Conservation (phyloP, 2,888 invertebrate genomes). For the Hesperia comma region DNA sequence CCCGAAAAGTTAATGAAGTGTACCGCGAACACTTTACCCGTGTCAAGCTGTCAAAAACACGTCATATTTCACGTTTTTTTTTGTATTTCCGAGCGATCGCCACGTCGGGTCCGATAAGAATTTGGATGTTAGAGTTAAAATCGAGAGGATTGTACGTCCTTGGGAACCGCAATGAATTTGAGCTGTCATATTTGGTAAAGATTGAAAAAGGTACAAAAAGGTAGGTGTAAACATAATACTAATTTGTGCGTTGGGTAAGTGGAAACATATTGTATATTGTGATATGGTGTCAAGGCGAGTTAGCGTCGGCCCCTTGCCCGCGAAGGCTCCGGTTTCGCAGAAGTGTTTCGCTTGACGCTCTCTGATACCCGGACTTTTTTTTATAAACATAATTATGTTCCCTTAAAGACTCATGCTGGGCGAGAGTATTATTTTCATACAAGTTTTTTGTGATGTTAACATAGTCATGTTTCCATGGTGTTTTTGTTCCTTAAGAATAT, state of each 20-base stretch:
- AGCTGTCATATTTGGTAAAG: constrained; percentile 63
- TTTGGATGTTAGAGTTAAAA: constrained; percentile 50
- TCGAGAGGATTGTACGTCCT: constrained; percentile 20
- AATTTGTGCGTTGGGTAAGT: constrained; percentile 75
- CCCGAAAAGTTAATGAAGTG: constrained; percentile 75
- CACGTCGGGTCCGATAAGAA: constrained; percentile 65
- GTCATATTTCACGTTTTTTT: constrained; percentile 71
- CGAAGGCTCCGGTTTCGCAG: constrained; percentile 73
- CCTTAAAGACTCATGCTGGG: constrained; percentile 45
- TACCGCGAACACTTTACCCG: constrained; percentile 73
- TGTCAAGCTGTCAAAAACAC: constrained; percentile 78
- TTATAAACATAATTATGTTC: constrained; percentile 49
- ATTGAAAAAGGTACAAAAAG: constrained; percentile 67
- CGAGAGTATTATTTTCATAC: constrained; percentile 43
- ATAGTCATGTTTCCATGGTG: constrained; percentile 20
- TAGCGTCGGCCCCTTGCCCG: constrained; percentile 60
- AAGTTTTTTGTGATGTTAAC: constrained; percentile 36
- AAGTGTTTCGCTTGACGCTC: constrained; percentile 78
- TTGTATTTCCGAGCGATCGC: constrained; percentile 60
- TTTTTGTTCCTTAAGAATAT: background rate
- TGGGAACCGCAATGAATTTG: constrained; percentile 47
- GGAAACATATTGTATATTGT: constrained; percentile 77
- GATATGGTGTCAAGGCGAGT: constrained; percentile 70
- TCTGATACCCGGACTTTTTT: constrained; percentile 60
- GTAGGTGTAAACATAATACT: constrained; percentile 76